Conservation (phyloP, 2,797 vertebrate genomes). For the Ispidina lecontei region DNA sequence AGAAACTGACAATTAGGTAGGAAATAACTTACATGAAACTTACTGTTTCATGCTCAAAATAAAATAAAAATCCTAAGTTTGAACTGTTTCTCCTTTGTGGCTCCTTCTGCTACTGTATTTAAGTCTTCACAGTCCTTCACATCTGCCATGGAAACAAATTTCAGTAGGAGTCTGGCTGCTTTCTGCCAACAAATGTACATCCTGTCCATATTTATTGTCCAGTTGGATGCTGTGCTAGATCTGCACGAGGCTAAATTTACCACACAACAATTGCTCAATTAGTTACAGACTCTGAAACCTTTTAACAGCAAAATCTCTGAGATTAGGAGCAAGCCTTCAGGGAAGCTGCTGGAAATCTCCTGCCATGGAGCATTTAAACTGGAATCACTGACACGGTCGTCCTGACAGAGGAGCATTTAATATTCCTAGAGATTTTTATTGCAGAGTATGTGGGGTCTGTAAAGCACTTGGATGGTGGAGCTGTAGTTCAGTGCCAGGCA, state of each 20-base stretch:
- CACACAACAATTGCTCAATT: not conserved
- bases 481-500: not conserved
- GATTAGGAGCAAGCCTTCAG: not conserved
- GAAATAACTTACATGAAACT: not conserved
- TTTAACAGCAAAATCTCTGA: not conserved
- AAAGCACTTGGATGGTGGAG: constrained; percentile 13
- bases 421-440: not conserved
- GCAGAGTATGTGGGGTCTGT: not conserved
- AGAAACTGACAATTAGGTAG: not conserved
- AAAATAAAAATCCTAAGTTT: not conserved
- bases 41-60: not conserved
- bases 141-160: not conserved
- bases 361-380: not conserved
- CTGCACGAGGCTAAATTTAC: not conserved
- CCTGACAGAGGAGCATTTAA: not conserved
- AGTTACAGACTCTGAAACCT: not conserved
- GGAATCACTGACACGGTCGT: not conserved
- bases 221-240: not conserved
- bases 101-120: not conserved
- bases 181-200: not conserved
- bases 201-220: rapidly evolving
- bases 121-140: not conserved
- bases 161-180: not conserved
- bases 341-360: not conserved
- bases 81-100: not conserved